These are phyloP conservation scores for Phengaris alcon DNA, from an alignment of 2,888 invertebrate genomes.

Conservation along the genomic window DNA sequence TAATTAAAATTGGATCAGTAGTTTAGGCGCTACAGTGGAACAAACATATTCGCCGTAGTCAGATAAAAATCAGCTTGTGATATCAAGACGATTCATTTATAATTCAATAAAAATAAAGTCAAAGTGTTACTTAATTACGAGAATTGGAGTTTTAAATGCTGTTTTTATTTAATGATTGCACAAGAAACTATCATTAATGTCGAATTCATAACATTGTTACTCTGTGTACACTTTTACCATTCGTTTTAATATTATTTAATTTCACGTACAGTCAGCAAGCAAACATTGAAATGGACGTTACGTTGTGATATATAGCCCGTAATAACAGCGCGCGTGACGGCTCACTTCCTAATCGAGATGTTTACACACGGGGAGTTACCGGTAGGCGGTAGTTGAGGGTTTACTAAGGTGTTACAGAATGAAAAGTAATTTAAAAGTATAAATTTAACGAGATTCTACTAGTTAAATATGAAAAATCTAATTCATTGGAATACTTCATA, in stretches of 20 bases:
- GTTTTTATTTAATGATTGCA: neutral
- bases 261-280: slow-evolving; percentile 36
- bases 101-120: too few relatives aligned
- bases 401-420: neutral
- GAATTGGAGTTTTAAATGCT: too few relatives aligned
- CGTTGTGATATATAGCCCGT: slow-evolving; percentile 74
- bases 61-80: too few relatives aligned
- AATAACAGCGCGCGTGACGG: slow-evolving; percentile 63
- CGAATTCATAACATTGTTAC: neutral
- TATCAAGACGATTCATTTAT: too few relatives aligned
- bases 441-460: too few relatives aligned
- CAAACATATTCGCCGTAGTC: too few relatives aligned
- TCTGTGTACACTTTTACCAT: neutral
- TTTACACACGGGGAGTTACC: slow-evolving; percentile 54
- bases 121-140: too few relatives aligned
- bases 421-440: neutral
- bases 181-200: neutral
- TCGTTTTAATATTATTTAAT: slow-evolving; percentile 7
- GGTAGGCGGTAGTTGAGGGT: slow-evolving; percentile 29
- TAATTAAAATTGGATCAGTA: too few relatives aligned
- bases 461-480: too few relatives aligned
- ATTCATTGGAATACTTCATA: too few relatives aligned
- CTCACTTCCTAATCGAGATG: slow-evolving; percentile 68
- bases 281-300: slow-evolving; percentile 67
- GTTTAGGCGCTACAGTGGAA: too few relatives aligned